phyloP scores from a whole-genome alignment of 2,797 vertebrate genomes.

The Eidolon dupreanum region DNA sequence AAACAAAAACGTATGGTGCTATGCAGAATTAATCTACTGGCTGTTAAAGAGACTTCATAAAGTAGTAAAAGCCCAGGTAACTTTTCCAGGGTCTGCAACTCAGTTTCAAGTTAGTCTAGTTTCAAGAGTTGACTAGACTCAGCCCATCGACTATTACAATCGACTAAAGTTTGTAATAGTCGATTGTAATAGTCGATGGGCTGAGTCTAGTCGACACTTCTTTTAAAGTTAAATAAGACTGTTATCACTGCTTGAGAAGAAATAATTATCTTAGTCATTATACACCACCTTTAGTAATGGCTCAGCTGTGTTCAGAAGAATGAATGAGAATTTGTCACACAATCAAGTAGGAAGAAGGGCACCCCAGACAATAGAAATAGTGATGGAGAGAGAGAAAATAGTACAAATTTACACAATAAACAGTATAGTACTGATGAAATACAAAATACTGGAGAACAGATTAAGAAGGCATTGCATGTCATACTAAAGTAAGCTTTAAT shows the following conservation, averaged over 20 bases:
- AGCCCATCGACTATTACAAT: background rate
- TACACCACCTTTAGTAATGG: background rate
- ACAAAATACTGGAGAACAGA: background rate
- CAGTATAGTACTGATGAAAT: background rate
- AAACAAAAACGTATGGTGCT: background rate
- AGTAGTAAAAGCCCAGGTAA: background rate
- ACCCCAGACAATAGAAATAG: background rate
- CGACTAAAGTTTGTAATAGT: no score
- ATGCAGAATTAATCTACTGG: background rate
- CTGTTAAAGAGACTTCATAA: background rate
- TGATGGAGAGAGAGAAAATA: background rate
- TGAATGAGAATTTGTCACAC: background rate
- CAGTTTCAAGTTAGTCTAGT: background rate
- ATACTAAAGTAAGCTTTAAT: background rate
- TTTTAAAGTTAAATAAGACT: background rate
- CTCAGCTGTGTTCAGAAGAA: slow-evolving; percentile 11
- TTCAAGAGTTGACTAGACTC: background rate
- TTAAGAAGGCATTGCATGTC: background rate
- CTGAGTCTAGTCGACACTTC: background rate
- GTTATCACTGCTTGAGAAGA: background rate
- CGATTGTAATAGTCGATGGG: no score
- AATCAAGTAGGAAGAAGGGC: background rate
- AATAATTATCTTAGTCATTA: background rate
- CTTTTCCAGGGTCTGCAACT: background rate
- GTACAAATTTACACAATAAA: background rate